Conservation (phyloP, 2,888 invertebrate species). For the Oasisia sp. region DNA sequence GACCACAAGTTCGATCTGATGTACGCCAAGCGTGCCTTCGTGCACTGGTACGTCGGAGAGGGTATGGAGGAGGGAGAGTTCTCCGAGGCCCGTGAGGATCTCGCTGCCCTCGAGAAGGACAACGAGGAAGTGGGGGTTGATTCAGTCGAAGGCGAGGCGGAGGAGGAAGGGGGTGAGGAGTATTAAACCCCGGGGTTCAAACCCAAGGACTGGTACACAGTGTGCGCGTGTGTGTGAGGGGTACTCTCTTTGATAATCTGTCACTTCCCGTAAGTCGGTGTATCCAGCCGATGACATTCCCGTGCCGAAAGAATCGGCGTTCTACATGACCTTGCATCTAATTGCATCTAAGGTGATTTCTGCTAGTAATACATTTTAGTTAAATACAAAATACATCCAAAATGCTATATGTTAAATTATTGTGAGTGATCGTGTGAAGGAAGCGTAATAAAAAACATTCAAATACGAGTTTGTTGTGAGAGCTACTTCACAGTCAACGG, state of each 20-base stretch:
- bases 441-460: too few species aligned
- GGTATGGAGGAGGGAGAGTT: constrained; percentile 86
- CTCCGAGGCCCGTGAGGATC: constrained; percentile 86
- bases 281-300: too few species aligned
- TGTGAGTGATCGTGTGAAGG: too few species aligned
- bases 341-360: too few species aligned
- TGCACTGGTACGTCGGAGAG: constrained; percentile 86
- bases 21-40: constrained; percentile 85
- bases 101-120: constrained; percentile 66
- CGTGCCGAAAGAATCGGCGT: too few species aligned
- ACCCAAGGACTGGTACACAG: background rate
- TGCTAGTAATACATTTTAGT: too few species aligned
- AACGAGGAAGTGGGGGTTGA: constrained; percentile 59
- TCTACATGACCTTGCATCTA: too few species aligned
- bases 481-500: too few species aligned
- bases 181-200: background rate
- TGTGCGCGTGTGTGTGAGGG: background rate
- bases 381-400: too few species aligned
- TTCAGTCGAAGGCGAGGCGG: constrained; percentile 43
- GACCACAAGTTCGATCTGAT: constrained; percentile 83
- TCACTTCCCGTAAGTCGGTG: too few species aligned
- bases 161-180: constrained; percentile 17
- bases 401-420: too few species aligned
- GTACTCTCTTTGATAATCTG: background rate
- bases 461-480: too few species aligned